These are phyloP conservation scores for Bembecia ichneumoniformis DNA, from an alignment of 2,888 invertebrate species.

Conservation along the genomic window DNA sequence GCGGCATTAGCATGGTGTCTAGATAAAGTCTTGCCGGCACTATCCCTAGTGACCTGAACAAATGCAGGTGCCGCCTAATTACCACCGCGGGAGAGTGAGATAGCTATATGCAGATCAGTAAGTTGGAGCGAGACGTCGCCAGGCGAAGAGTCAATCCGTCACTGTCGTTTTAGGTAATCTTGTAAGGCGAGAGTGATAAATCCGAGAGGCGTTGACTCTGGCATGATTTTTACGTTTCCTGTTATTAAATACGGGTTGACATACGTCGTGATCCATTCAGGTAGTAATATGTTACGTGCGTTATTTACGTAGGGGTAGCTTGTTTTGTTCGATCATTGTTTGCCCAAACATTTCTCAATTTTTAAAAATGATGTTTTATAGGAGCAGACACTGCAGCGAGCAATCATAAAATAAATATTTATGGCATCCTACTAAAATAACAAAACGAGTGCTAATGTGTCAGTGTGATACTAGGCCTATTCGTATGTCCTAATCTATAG, in stretches of 20 bases:
- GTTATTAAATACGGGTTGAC: constrained; percentile 33
- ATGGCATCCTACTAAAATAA: too few relatives aligned
- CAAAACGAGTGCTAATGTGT: too few relatives aligned
- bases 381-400: too few relatives aligned
- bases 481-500: too few relatives aligned
- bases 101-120: constrained; percentile 11
- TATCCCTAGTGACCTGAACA: constrained; percentile 55
- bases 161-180: constrained; percentile 66
- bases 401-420: too few relatives aligned
- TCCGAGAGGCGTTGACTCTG: constrained; percentile 40
- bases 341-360: neutral
- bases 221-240: constrained; percentile 51
- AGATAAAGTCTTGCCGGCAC: constrained; percentile 49
- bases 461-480: too few relatives aligned
- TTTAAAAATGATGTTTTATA: too few relatives aligned
- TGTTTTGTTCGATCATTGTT: neutral
- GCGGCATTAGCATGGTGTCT: constrained; percentile 51
- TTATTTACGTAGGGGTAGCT: neutral
- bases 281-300: constrained; percentile 13
- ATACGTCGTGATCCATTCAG: constrained; percentile 24
- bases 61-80: constrained; percentile 66
- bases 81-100: constrained; percentile 33
- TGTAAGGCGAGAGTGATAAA: constrained; percentile 60
- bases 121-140: constrained; percentile 29
- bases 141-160: constrained; percentile 56